phyloP scores from a whole-genome alignment of 2,113 vertebrate genomes.

The Macrotus californicus region DNA sequence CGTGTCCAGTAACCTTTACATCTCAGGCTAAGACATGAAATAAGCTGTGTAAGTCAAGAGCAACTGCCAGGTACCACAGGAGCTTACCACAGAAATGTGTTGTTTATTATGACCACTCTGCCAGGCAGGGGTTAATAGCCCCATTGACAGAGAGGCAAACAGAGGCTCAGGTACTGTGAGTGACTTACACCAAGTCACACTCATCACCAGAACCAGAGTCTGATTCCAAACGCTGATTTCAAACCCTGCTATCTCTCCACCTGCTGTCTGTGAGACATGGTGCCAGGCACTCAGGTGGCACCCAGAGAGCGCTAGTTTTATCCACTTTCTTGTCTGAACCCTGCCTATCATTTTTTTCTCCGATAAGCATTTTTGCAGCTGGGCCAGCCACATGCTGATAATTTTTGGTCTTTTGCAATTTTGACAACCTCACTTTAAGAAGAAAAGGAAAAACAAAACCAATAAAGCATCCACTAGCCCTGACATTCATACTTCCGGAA shows the following conservation, averaged over 20 bases:
- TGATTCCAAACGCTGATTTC: neutral
- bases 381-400: slow-evolving; percentile 29
- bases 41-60: neutral
- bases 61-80: neutral
- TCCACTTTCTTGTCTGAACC: neutral
- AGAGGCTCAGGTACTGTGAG: neutral
- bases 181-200: neutral
- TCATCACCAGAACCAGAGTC: neutral
- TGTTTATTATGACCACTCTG: neutral
- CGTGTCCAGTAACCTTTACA: neutral
- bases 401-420: neutral
- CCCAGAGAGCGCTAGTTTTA: neutral
- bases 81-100: too few species aligned
- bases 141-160: neutral
- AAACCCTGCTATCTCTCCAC: slow-evolving; percentile 3
- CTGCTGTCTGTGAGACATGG: neutral
- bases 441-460: neutral
- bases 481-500: slow-evolving; percentile 42
- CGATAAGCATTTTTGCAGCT: slow-evolving; percentile 48
- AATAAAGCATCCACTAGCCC: slow-evolving; percentile 1
- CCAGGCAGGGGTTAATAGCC: neutral
- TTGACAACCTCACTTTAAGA: slow-evolving; percentile 32
- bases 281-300: neutral
- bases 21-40: neutral
- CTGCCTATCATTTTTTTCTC: neutral